Conservation (phyloP, 2,888 invertebrate species). For the Operophtera brumata region DNA sequence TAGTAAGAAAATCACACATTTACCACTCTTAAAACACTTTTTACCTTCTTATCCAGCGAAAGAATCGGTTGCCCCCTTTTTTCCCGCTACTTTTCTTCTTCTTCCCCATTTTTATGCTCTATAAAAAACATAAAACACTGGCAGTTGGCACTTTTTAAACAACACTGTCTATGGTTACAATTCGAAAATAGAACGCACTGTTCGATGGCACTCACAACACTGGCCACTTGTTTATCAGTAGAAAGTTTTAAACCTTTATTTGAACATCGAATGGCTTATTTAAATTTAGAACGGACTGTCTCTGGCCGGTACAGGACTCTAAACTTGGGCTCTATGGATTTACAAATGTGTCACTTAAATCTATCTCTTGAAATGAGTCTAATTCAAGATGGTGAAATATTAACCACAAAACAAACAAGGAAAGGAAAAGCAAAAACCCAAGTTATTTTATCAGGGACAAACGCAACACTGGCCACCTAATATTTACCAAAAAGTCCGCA, state of each 20-base stretch:
- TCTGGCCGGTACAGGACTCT: conserved; percentile 66
- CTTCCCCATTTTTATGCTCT: conserved; percentile 63
- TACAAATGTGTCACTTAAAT: conserved; percentile 28
- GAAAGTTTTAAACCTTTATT: conserved; percentile 46
- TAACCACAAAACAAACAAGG: conserved; percentile 42
- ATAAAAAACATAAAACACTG: conserved; percentile 49
- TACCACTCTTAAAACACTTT: conserved; percentile 24
- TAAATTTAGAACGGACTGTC: conserved; percentile 39
- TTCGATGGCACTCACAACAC: conserved; percentile 42
- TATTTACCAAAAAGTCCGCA: conserved; percentile 56
- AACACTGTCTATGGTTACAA: conserved; percentile 46
- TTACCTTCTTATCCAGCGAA: conserved; percentile 77
- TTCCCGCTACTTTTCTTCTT: conserved; percentile 72
- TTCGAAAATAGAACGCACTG: conserved; percentile 39
- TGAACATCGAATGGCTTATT: conserved; percentile 40
- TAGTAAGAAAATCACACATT: conserved; percentile 19
- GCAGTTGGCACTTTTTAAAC: conserved; percentile 43
- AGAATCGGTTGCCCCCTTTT: conserved; percentile 69
- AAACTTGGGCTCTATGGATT: conserved; percentile 54
- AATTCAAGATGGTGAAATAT: conserved; percentile 28
- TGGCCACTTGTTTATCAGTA: conserved; percentile 36
- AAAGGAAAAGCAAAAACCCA: conserved; percentile 16
- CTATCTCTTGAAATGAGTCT: conserved; percentile 6
- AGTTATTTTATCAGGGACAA: conserved; percentile 22
- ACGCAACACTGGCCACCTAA: conserved; percentile 33